Base-by-base conservation (phyloP, 1,140 invertebrate species). In the Oncopeltus fasciatus region DNA sequence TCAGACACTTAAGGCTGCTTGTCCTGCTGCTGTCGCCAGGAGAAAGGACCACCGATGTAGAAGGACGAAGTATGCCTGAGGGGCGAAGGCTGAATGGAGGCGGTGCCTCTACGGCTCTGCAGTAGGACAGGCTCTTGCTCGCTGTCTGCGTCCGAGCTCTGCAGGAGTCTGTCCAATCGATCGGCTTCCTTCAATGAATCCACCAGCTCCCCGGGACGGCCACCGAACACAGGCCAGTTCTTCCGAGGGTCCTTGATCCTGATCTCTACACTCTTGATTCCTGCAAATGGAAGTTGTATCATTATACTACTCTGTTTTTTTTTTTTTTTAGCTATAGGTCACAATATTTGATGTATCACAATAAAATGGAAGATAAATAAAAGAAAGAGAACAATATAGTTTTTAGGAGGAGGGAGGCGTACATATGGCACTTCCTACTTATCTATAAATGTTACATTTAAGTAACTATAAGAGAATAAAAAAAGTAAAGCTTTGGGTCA, bases 221-320 rank as follows among this genome's bases (percentile, higher is more conserved):
- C 20, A 2, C 49, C 49, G 26, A 21, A 57, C 2, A 33, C 27
- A 21, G 28, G 28, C 56, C 56, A 57, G 26, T 62, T 61, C 24
- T 59, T 53, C 24, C 28, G 26, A 2, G 64, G 64, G 16, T 65
- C 64, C 28, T 65, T 65, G 8, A 65, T 65, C 12, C 64, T 46
- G 1, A 65, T 65, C 56, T 65, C 53, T 20, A 65, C 64, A 47
- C 59, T 61, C 28, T 53, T 60, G 11, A 65, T 62, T 53, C 64
- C 63, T 14, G 31, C n/a, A n/a, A n/a, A n/a, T n/a, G n/a, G n/a
- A n/a, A n/a, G n/a, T n/a, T n/a, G n/a, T n/a, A n/a, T n/a, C n/a
- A n/a, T n/a, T n/a, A n/a, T n/a, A n/a, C n/a, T n/a, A n/a, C n/a
- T n/a, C n/a, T n/a, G n/a, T n/a, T n/a, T n/a, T n/a, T n/a, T n/a